Conservation (phyloP, 2,888 invertebrate genomes). For the Hyles lineata region DNA sequence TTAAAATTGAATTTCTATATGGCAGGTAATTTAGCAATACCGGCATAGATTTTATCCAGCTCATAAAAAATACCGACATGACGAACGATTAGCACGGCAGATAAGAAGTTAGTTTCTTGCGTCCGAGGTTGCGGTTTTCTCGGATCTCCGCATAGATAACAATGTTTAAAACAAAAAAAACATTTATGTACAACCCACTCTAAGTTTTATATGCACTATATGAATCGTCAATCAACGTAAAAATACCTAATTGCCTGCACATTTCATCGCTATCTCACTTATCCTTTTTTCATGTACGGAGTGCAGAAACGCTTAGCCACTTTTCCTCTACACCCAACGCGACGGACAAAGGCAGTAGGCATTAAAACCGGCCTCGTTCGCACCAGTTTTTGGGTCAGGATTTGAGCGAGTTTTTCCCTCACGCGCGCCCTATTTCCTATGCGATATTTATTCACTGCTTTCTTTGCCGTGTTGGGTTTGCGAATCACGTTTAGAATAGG, state of each 20-base stretch:
- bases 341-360: background rate
- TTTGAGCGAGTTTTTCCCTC: constrained; percentile 5
- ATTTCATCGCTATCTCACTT: background rate
- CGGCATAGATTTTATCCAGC: too few relatives aligned
- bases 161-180: too few relatives aligned
- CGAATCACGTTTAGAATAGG: background rate
- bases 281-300: background rate
- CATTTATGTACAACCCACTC: too few relatives aligned
- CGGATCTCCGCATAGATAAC: too few relatives aligned
- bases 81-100: too few relatives aligned
- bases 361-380: constrained; percentile 33
- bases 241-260: background rate
- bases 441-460: constrained; percentile 23
- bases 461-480: constrained; percentile 8
- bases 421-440: constrained; percentile 24
- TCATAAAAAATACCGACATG: too few relatives aligned
- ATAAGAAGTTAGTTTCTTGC: too few relatives aligned
- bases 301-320: background rate
- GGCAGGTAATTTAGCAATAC: too few relatives aligned
- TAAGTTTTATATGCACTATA: background rate
- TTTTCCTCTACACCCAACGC: constrained; percentile 10
- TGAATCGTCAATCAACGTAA: background rate
- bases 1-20: too few relatives aligned
- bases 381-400: constrained; percentile 25
- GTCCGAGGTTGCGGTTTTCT: too few relatives aligned